Conservation (phyloP, 2,113 vertebrate species). For the Phrynocephalus versicolor region DNA sequence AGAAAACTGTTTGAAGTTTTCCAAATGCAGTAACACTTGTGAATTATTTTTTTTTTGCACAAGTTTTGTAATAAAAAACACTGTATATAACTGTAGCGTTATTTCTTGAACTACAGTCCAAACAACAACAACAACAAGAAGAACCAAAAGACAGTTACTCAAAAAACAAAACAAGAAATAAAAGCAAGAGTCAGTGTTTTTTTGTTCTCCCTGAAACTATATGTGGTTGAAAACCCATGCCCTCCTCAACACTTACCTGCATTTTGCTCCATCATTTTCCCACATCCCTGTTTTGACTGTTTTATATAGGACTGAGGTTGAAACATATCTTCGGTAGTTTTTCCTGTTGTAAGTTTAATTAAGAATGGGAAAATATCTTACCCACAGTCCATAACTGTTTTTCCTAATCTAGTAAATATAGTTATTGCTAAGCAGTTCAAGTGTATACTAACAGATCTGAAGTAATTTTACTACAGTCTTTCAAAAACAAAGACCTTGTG, state of each 20-base stretch:
- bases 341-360: constrained; percentile 89
- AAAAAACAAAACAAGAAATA: constrained; percentile 37
- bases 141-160: constrained; percentile 26
- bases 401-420: constrained; percentile 81
- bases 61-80: constrained; percentile 29
- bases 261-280: constrained; percentile 82
- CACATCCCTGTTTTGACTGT: constrained; percentile 88
- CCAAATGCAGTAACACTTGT: constrained; percentile 38
- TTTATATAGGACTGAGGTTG: constrained; percentile 87
- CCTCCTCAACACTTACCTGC: constrained; percentile 80
- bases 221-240: constrained; percentile 72
- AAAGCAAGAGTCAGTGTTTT: constrained; percentile 61
- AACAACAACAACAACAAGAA: no score
- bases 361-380: constrained; percentile 87
- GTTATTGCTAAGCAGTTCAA: constrained; percentile 75
- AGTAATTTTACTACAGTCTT: constrained; percentile 68
- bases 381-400: constrained; percentile 79
- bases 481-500: constrained; percentile 64
- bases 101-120: constrained; percentile 50
- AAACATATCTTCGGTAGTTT: constrained; percentile 89
- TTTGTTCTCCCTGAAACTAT: constrained; percentile 72
- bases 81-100: constrained; percentile 36
- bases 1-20: constrained; percentile 52
- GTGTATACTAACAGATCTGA: constrained; percentile 59
- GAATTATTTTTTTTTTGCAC: constrained; percentile 57